Base-by-base conservation (phyloP, 2,797 vertebrate genomes). In the Kryptopterus vitreolus region DNA sequence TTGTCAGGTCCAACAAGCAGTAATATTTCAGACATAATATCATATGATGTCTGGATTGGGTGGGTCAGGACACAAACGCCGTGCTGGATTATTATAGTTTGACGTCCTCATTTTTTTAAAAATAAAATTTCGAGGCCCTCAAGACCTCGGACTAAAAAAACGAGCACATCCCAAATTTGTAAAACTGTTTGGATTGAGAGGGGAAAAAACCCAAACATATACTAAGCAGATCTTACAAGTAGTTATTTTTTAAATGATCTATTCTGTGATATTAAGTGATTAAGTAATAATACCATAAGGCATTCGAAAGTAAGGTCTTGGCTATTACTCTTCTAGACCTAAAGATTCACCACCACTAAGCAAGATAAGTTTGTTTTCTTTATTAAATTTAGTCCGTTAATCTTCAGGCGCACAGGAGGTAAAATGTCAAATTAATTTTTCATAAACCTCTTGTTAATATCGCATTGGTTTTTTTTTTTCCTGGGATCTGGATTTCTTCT, bases 401-500 rank as follows among this genome's bases (percentile, higher is more conserved):
- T 20, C 9, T 31, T 70, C 22, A n/a, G 4, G 29, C 22, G 50
- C 16, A 31, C 50, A 52, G 16, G 86, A 88, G 85, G 85, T 82
- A 87, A 89, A 91, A 89, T 81, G 86, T 88, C 10, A 43, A 43
- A 43, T 43, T 7, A 43, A 43, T 43, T 85, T 58, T 81, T 84
- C 85, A 79, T 85, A 80, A 83, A 85, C 81, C 85, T 85, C 86
- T 83, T 87, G 87, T 84, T 91, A 93, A 92, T 92, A 90, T 89
- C 89, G 92, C 91, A 90, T 93, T 94, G 84, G 93, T 91, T 94
- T 93, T 94, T 91, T 91, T 91, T 94, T 93, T 94, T 91, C 91
- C 91, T 90, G 91, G 89, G 93, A 93, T 91, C 76, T 87, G 88
- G 85, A 87, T 86, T 91, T 90, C 89, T 92, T 91, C 38, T 43